phyloP scores from a whole-genome alignment of 2,113 vertebrate species.

The Brachionichthys hirsutus region DNA sequence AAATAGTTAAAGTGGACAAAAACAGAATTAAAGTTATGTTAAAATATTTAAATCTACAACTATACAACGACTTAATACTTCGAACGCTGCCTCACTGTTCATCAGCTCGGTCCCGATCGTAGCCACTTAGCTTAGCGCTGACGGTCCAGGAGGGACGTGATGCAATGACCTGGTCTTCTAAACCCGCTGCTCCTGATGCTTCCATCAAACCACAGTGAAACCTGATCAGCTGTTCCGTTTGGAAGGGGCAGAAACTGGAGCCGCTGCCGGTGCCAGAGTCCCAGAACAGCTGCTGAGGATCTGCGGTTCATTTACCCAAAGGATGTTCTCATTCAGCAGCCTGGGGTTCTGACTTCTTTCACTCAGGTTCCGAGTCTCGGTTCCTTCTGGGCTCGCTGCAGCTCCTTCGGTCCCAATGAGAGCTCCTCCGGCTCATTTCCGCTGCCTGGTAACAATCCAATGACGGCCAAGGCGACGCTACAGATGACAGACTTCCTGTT shows the following conservation, averaged over 20 bases:
- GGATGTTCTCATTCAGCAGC: not conserved
- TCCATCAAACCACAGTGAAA: not conserved
- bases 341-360: no score
- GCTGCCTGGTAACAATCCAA: not conserved
- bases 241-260: no score
- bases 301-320: conserved; percentile 6
- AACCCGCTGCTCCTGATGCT: conserved; percentile 9
- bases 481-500: not conserved
- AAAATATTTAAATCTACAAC: conserved; percentile 40
- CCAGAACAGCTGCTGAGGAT: no score
- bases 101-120: not conserved
- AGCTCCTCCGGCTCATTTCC: not conserved
- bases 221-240: no score
- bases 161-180: no score
- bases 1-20: conserved; percentile 47
- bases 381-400: not conserved
- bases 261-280: no score
- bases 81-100: not conserved
- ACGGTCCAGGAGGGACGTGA: not conserved
- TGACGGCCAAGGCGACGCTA: not conserved
- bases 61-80: conserved; percentile 15
- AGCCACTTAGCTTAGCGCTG: not conserved
- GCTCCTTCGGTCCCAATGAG: not conserved
- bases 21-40: conserved; percentile 33
- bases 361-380: conserved; percentile 1